Evolutionary conservation across 2,888 invertebrate genomes (phyloP).

Genomic region (Euplagia quadripunctaria): DNA sequence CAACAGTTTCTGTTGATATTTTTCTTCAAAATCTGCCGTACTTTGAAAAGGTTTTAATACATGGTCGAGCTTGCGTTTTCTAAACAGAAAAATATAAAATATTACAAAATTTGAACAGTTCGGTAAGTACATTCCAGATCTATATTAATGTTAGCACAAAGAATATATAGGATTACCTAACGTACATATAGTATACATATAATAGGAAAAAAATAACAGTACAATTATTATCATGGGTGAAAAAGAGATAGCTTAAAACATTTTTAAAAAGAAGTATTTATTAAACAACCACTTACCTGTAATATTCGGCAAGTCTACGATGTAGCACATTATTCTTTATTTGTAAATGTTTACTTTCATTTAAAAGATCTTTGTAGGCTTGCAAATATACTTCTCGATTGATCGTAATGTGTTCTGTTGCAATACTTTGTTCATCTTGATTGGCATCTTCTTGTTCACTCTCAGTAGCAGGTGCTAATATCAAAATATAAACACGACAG

Average conservation of each 20-base stretch:
- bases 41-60: constrained; percentile 76
- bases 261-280: no score
- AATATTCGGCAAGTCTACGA: constrained; percentile 79
- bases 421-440: constrained; percentile 68
- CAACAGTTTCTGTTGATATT: constrained; percentile 75
- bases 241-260: no score
- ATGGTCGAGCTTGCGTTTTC: constrained; percentile 81
- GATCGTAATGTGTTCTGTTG: constrained; percentile 59
- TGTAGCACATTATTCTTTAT: constrained; percentile 79
- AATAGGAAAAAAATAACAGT: no score
- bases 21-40: constrained; percentile 77
- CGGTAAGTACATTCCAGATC: no score
- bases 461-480: constrained; percentile 27
- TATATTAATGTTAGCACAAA: no score
- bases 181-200: no score
- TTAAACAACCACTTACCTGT: constrained; percentile 62
- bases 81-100: constrained; percentile 48
- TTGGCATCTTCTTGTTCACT: constrained; percentile 48
- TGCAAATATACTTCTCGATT: constrained; percentile 76
- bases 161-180: no score
- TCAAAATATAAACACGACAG: neutral
- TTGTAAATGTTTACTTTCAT: constrained; percentile 70
- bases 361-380: constrained; percentile 71
- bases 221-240: no score
- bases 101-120: neutral